Evolutionary conservation across 1,140 invertebrate genomes (phyloP), one percentile per base, ranked within the genome.

Genomic region (Psilanteris sp.): DNA sequence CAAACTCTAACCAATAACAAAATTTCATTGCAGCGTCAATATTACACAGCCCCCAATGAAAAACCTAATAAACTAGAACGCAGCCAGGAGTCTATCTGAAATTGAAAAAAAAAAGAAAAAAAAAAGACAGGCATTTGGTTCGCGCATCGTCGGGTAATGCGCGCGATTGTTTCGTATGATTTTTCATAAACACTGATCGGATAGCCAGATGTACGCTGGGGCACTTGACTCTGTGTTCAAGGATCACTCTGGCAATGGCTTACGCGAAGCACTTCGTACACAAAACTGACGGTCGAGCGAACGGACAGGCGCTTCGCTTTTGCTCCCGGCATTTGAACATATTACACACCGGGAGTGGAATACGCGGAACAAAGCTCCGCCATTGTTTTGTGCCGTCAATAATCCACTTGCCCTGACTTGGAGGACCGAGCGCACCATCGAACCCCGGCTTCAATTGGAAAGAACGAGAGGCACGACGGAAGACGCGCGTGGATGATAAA

Each of bases 171-270:
- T 83, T 74, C 72, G 78, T 79, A 85, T 86, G 83, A 86, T 86
- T 86, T 86, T 87, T 84, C 81, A 86, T 87, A 87, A 86, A 86
- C 85, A 85, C 79, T 81, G 80, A 85, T 86, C 85, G 82, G 73
- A 84, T 75, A 82, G 85, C 84, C 85, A 87, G 85, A 87, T 87
- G 85, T 85, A 85, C 74, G 54, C 36, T 39, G 46, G 43, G 78
- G 50, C 75, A 79, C 85, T 87, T 86, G 85, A 86, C 85, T 87
- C 76, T 71, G 54, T 50, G 74, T 77, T 80, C 70, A 67, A 78
- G 78, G 76, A 80, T 79, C 77, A 78, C 83, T 84, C 74, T 59
- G n/a, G 73, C 46, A 48, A 57, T 68, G 67, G 82, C 79, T 84
- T 81, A 74, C 41, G 67, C 70, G 78, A 66, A 76, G 71, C 78